Evolutionary conservation across 2,888 invertebrate genomes (phyloP), one percentile per base, ranked within the genome.

Genomic region (Epinotia brunnichana): DNA sequence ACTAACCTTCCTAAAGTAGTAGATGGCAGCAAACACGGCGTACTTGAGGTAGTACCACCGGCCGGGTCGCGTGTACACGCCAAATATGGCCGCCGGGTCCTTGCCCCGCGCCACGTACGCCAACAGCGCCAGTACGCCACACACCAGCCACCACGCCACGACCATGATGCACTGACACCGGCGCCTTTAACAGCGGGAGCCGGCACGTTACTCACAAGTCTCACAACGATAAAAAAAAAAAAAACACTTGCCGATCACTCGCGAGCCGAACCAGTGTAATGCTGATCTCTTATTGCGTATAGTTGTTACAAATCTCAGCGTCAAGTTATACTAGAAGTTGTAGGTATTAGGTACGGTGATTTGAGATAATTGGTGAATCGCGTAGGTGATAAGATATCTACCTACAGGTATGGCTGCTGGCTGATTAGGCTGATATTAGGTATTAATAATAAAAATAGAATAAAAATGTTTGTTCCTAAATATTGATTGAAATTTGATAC

Each of bases 1-100:
- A 79, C 93, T 91, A 76, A 95, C 92, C 90, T 94, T 94, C 81
- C 95, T 88, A 74, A 93, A 85, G 78, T 90, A 91, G 77, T 95
- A 90, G 4, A 95, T 72, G 13, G 89, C 77, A 4, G 92, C 89
- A 77, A 96, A 95, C 15, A 92, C 51, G 0, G 83, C 85, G 86
- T 95, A 95, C 85, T 96, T 96, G 41, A 95, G 66, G 74, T 92
- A 92, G 83, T 94, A 96, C 94, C 95, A 95, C 85, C 94, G 95
- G 29, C 95, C 95, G 0, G 94, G 94, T 74, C 94, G 94, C 0
- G 90, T 87, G 80, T 96, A 96, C 0, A 95, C 86, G 1, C 94
- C 95, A 56, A 94, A 91, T 66, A 95, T 94, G 7, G 94, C 94
- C 60, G 91, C 86, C 0, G 90, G 88, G 35, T 94, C 87, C 75